These are phyloP conservation scores for Acrobasis repandana DNA, from an alignment of 2,888 invertebrate species.

Conservation along the genomic window DNA sequence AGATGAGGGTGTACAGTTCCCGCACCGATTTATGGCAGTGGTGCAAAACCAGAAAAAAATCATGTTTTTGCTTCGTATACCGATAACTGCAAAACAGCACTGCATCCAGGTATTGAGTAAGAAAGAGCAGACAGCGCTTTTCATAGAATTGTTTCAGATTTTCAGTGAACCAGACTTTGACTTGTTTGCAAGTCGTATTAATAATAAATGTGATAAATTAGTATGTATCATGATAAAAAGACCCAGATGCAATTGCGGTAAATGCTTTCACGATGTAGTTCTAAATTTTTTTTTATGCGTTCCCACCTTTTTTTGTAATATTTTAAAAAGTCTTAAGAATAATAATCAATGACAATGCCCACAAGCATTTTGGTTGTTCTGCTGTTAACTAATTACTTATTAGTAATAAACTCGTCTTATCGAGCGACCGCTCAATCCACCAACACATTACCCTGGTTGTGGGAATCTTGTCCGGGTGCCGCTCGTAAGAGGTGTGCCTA, in stretches of 20 bases:
- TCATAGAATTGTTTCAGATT: too few relatives aligned
- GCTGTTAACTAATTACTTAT: too few relatives aligned
- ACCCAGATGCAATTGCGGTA: too few relatives aligned
- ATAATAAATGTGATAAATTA: too few relatives aligned
- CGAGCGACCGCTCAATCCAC: not conserved
- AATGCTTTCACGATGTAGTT: conserved; percentile 6
- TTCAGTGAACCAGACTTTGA: too few relatives aligned
- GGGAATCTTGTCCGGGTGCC: not conserved
- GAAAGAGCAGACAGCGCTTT: too few relatives aligned
- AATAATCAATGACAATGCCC: conserved; percentile 3
- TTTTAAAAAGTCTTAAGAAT: conserved; percentile 1
- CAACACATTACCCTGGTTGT: conserved; percentile 7
- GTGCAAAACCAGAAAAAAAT: conserved; percentile 26
- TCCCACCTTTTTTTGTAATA: conserved; percentile 6
- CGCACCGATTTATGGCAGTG: conserved; percentile 29
- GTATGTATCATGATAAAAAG: too few relatives aligned
- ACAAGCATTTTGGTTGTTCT: conserved; percentile 13
- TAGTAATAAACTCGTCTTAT: not conserved
- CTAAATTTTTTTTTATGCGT: not conserved
- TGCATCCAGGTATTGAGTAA: too few relatives aligned
- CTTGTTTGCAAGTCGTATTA: too few relatives aligned
- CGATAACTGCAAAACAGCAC: conserved; percentile 5
- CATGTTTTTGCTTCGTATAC: conserved; percentile 26
- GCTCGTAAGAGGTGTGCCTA: not conserved
- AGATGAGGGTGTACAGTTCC: not conserved